phyloP scores from a whole-genome alignment of 2,797 vertebrate genomes.

The Helarctos malayanus region DNA sequence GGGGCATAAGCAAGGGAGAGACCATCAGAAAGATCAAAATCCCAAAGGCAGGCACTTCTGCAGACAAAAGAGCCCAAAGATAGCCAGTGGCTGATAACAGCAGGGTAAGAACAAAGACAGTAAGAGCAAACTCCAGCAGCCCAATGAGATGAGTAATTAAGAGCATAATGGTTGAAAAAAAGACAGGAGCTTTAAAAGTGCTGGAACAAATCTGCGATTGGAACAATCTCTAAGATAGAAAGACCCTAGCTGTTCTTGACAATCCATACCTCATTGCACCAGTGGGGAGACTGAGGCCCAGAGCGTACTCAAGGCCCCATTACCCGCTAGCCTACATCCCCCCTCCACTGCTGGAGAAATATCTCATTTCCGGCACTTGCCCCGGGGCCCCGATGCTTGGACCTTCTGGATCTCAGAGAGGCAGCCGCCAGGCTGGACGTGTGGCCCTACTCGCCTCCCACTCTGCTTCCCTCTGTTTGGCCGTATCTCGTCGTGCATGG shows the following conservation, averaged over 20 bases:
- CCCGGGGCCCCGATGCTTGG: background rate
- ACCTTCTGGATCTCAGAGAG: background rate
- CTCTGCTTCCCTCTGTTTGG: background rate
- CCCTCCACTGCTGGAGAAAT: rapidly evolving
- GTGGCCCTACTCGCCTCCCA: background rate
- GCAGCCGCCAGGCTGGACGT: rapidly evolving
- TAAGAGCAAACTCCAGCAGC: background rate
- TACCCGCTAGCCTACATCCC: background rate
- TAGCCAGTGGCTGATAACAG: background rate
- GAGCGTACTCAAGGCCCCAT: background rate
- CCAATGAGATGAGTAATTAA: background rate
- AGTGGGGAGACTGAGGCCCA: background rate
- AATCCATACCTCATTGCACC: rapidly evolving
- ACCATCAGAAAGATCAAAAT: background rate
- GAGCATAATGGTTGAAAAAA: no score
- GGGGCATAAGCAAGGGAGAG: background rate
- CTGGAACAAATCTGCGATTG: background rate
- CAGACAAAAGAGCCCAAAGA: background rate
- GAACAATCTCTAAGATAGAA: background rate
- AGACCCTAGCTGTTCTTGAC: background rate
- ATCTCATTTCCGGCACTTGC: background rate
- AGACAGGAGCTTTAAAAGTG: background rate
- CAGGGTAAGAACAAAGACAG: no score
- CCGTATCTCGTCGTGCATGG: background rate
- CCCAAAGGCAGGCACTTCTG: background rate